These are phyloP conservation scores for Melitaea cinxia DNA, from an alignment of 1,140 invertebrate species.

Conservation along the genomic window DNA sequence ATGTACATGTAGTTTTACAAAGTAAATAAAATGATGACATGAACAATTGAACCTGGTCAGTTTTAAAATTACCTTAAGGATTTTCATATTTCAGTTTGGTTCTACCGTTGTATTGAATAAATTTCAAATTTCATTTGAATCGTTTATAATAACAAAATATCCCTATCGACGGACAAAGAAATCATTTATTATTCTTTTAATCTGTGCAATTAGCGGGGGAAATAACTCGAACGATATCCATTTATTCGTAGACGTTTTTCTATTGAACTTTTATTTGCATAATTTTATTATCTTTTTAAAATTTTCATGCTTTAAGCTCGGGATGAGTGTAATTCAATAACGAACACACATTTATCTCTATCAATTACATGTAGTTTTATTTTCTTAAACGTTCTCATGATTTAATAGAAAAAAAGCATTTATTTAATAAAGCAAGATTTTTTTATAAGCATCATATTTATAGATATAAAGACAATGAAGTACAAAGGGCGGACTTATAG, in stretches of 20 bases:
- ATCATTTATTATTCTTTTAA: constrained; percentile 21
- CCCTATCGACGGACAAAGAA: constrained; percentile 6
- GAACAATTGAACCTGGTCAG: no score
- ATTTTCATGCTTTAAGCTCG: neutral
- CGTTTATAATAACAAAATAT: neutral
- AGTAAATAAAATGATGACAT: no score
- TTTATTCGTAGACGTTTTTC: constrained; percentile 18
- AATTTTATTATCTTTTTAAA: neutral
- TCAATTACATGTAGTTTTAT: neutral
- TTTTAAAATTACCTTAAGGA: no score
- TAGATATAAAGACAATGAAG: no score
- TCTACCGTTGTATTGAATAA: neutral
- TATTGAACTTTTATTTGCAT: constrained; percentile 13
- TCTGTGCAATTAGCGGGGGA: constrained; percentile 19
- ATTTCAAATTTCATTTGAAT: constrained; percentile 1
- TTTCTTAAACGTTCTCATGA: neutral
- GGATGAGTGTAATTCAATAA: no score
- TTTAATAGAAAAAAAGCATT: neutral
- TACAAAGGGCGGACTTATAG: no score
- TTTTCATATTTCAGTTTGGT: neutral
- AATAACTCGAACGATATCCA: constrained; percentile 20
- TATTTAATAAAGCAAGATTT: neutral
- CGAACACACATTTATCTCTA: no score
- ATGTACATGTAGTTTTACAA: no score
- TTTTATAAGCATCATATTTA: no score